A percentile compares a stretch with the other conserved stretches of the same genome.
Conservation (phyloP, 23 tunicate species). For the Ascidia mentula region DNA sequence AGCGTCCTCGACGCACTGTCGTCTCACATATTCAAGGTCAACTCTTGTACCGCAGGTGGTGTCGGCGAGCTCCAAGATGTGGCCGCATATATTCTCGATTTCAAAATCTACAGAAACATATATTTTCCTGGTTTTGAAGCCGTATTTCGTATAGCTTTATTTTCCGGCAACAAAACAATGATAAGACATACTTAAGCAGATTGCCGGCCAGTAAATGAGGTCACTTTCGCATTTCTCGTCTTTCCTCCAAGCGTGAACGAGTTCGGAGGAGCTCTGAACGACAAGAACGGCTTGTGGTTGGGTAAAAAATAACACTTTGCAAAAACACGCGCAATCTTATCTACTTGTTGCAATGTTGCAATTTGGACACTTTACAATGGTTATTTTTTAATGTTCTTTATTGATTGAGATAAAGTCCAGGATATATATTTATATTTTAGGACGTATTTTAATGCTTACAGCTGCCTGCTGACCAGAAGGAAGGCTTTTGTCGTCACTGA, state of each 20-base stretch:
- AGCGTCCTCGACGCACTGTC: slow-evolving; percentile 15
- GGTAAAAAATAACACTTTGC: too few species aligned
- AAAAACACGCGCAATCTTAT: too few species aligned
- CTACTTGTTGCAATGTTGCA: too few species aligned
- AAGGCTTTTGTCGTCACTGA: slow-evolving; percentile 23
- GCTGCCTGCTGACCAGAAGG: slow-evolving; percentile 17
- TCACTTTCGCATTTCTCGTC: neutral
- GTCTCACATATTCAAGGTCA: slow-evolving; percentile 5
- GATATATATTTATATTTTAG: too few species aligned
- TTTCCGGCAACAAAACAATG: too few species aligned
- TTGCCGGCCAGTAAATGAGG: slow-evolving; percentile 5
- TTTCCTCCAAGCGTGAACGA: slow-evolving; percentile 14
- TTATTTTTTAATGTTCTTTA: too few species aligned
- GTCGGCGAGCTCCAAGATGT: neutral
- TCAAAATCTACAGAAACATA: neutral
- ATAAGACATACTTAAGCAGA: slow-evolving; percentile 16
- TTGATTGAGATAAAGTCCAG: too few species aligned
- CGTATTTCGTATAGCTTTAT: too few species aligned
- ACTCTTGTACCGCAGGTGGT: neutral
- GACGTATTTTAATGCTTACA: too few species aligned
- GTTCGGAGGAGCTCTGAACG: neutral
- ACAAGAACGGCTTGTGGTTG: neutral
- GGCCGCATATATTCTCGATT: slow-evolving; percentile 14
- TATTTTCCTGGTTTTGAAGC: too few species aligned
- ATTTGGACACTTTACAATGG: too few species aligned